A percentile compares a stretch with the other conserved stretches of the same genome.
Evolutionary conservation across 2,113 vertebrate species (phyloP).

Genomic region (Ciconia stormi): DNA sequence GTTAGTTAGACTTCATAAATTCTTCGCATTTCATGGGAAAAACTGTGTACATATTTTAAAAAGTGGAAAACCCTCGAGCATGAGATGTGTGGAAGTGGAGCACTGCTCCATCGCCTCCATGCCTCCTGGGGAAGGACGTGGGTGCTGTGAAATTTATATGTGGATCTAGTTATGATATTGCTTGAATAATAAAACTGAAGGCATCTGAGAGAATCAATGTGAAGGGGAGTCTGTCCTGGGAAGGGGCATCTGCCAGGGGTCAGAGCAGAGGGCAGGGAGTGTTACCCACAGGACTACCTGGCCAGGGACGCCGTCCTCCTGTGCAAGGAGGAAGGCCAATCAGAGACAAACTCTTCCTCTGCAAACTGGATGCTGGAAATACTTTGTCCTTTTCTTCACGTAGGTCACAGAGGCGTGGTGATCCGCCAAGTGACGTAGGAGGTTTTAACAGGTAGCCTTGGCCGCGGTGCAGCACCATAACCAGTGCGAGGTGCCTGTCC

Average conservation of each 20-base stretch:
- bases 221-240: not conserved
- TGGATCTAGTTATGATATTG: not conserved
- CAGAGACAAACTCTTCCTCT: not conserved
- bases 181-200: not conserved
- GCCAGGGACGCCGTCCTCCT: not conserved
- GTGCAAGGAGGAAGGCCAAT: not conserved
- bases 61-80: not conserved
- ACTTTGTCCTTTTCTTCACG: not conserved
- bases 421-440: not conserved
- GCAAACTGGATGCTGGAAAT: not conserved
- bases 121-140: not conserved
- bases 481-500: not conserved
- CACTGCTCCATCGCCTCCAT: not conserved
- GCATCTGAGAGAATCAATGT: fast-evolving
- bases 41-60: not conserved
- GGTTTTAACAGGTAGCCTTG: not conserved
- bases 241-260: not conserved
- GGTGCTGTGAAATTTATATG: not conserved
- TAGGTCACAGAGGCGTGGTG: not conserved
- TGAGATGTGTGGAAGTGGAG: not conserved
- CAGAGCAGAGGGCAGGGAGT: not conserved
- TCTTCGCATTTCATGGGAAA: not conserved
- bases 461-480: not conserved
- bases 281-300: not conserved
- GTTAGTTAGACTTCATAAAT: not conserved